Base-by-base conservation (phyloP, 2,797 vertebrate species). In the Pelodytes ibericus region DNA sequence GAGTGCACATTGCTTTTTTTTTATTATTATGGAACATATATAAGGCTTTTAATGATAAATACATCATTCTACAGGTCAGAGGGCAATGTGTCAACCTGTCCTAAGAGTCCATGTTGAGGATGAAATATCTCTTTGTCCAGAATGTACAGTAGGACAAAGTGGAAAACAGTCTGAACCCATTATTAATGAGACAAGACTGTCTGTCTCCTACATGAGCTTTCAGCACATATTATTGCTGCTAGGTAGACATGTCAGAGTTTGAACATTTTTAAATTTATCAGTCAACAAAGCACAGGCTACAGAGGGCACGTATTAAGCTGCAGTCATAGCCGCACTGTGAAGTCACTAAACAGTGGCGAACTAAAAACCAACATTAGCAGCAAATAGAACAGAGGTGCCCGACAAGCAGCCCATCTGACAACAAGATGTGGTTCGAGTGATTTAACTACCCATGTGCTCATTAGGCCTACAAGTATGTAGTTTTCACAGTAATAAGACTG, bases 111-210 rank as follows among this genome's bases (percentile, higher is more conserved):
- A 36, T 62, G 58, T 39, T 27, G 44, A 16, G 73, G 74, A 66
- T 69, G 65, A 69, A 41, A 41, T 31, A 26, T 11, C 58, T 44
- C 62, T 75, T 75, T 61, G 47, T 69, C 41, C 31, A 20, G 74
- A 27, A 24, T 39, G 27, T 61, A 27, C 57, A 26, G 39, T 57
- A 36, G 41, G 41, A 75, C 47, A 49, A 20, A 71, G 59, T 18
- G 26, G 27, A 64, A 47, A 63, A 70, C 27, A 30, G 25, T 62
- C 57, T 70, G 69, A 76, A 22, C 58, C 69, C 67, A 71, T 76
- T 41, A 71, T 51, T 70, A 76, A 76, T 63, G 74, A 76, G 66
- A 64, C 59, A 64, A 76, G 67, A 63, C 69, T n/a, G 61, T 67
- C 74, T 76, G 66, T 68, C 74, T 69, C 65, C 74, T 63, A 15